Conservation (phyloP, 2,888 invertebrate species). For the Sabellastarte sp. region DNA sequence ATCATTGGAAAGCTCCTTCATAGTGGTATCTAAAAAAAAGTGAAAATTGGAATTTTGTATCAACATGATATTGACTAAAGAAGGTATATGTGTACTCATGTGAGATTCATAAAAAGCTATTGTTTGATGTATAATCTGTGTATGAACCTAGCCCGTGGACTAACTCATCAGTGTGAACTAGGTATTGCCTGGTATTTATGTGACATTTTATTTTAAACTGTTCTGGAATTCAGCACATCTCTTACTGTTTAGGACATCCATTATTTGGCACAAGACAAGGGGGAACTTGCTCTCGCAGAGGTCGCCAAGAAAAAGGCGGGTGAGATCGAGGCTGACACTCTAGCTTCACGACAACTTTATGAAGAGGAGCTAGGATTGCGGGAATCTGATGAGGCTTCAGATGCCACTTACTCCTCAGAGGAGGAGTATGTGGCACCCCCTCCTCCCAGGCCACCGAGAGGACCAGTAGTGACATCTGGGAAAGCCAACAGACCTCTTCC, state of each 20-base stretch:
- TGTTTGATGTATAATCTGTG: background rate
- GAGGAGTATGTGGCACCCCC: slow-evolving; percentile 8
- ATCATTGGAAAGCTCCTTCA: no score
- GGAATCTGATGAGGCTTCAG: slow-evolving; percentile 7
- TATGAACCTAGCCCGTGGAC: no score
- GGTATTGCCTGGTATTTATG: no score
- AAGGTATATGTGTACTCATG: no score
- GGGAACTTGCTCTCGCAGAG: slow-evolving; percentile 52
- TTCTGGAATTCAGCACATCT: background rate
- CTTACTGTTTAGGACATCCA: slow-evolving; percentile 56
- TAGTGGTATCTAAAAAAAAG: no score
- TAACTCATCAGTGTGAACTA: no score
- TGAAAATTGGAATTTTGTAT: no score
- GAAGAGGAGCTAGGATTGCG: slow-evolving; percentile 3
- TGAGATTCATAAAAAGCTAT: background rate
- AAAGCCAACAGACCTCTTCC: background rate
- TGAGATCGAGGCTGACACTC: slow-evolving; percentile 45
- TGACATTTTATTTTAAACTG: background rate
- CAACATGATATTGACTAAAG: no score
- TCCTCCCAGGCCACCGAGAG: background rate
- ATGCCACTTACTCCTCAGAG: slow-evolving; percentile 13
- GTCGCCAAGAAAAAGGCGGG: slow-evolving; percentile 53
- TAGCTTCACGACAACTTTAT: slow-evolving; percentile 27
- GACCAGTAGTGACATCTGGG: background rate
- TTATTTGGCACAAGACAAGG: slow-evolving; percentile 54